phyloP scores from a whole-genome alignment of 2,113 vertebrate genomes.

The Callocephalon fimbriatum region DNA sequence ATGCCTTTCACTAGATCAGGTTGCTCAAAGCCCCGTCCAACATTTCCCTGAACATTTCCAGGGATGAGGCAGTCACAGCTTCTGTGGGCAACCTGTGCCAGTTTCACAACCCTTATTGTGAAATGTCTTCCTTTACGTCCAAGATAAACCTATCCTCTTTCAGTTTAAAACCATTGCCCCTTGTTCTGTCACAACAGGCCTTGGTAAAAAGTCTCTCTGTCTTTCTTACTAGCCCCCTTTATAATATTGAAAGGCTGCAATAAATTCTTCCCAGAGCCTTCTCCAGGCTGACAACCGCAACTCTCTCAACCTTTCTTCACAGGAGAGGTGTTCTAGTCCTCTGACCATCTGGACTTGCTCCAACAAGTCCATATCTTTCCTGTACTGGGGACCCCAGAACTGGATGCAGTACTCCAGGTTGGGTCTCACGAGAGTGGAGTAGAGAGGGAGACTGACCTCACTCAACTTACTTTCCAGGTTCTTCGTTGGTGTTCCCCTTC shows the following conservation, averaged over 20 bases:
- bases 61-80: not conserved
- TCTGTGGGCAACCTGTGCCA: not conserved
- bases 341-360: not conserved
- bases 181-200: not conserved
- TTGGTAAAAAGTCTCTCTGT: not conserved
- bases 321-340: not conserved
- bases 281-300: not conserved
- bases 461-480: not conserved
- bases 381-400: not conserved
- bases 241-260: not conserved
- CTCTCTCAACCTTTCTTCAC: not conserved
- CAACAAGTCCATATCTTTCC: not conserved
- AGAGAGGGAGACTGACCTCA: not conserved
- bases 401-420: not conserved
- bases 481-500: not conserved
- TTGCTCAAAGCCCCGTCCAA: not conserved
- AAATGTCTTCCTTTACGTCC: not conserved
- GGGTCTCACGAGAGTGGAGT: accelerated
- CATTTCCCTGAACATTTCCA: accelerated
- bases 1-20: not conserved
- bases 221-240: not conserved
- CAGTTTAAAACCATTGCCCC: not conserved
- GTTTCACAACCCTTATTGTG: not conserved
- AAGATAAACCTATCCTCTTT: not conserved
- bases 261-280: not conserved